phyloP scores from a whole-genome alignment of 2,797 vertebrate species.

The Galaxias olidus region DNA sequence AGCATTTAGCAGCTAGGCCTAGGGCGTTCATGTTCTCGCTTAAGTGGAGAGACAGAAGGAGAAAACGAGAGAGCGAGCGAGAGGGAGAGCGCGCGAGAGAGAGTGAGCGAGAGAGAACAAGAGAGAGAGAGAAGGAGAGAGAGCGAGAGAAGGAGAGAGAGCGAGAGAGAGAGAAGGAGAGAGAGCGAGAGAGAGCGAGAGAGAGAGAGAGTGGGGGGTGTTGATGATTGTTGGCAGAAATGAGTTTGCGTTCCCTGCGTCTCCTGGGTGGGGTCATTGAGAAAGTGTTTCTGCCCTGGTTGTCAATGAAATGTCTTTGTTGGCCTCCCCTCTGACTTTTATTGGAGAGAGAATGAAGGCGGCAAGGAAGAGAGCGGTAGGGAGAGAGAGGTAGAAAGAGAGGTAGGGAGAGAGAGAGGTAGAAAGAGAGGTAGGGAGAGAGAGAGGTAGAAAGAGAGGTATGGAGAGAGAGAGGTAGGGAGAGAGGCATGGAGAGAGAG shows the following conservation, averaged over 20 bases:
- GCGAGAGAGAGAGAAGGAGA: conserved; percentile 6
- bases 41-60: conserved; percentile 23
- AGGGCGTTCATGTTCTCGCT: conserved; percentile 38
- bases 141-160: conserved; percentile 12
- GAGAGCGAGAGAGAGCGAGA: conserved; percentile 9
- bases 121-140: neutral
- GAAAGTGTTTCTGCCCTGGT: neutral
- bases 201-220: neutral
- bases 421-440: too few relatives aligned
- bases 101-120: neutral
- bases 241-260: neutral
- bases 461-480: neutral
- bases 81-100: neutral
- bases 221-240: neutral
- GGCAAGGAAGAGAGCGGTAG: neutral
- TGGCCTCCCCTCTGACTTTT: neutral
- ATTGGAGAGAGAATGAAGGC: neutral
- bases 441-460: too few relatives aligned
- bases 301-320: neutral
- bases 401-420: neutral
- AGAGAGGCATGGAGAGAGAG: neutral
- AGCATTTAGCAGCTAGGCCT: conserved; percentile 41
- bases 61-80: neutral
- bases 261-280: neutral
- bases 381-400: too few relatives aligned